These are phyloP conservation scores for Ostrea edulis DNA, from an alignment of 1,140 invertebrate species.

Conservation along the genomic window DNA sequence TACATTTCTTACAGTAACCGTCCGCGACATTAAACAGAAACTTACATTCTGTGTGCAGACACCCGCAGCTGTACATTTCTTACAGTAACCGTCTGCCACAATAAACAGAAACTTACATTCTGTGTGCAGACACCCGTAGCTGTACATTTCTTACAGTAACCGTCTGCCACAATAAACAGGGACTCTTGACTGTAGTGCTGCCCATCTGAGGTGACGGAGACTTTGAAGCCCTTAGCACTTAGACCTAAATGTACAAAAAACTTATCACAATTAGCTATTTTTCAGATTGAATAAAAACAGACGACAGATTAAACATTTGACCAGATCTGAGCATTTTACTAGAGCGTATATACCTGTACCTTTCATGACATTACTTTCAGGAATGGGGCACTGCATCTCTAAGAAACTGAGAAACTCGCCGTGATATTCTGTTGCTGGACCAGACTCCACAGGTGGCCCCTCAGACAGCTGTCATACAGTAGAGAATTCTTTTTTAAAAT, in stretches of 20 bases:
- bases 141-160: slow-evolving; percentile 38
- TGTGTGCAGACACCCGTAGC: neutral
- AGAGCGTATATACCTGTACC: neutral
- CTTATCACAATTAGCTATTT: too few species aligned
- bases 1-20: too few species aligned
- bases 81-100: too few species aligned
- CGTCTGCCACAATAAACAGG: slow-evolving; percentile 41
- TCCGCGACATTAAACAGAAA: too few species aligned
- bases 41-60: too few species aligned
- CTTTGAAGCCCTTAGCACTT: neutral
- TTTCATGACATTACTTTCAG: slow-evolving; percentile 2
- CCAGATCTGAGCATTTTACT: neutral
- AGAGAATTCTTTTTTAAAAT: neutral
- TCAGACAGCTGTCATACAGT: neutral
- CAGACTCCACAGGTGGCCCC: neutral
- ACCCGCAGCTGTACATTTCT: too few species aligned
- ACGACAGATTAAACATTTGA: neutral
- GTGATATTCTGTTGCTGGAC: neutral
- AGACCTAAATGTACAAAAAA: slow-evolving; percentile 7
- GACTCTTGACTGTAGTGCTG: slow-evolving; percentile 17
- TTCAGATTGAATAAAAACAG: neutral
- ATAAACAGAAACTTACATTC: too few species aligned
- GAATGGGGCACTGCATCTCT: slow-evolving; percentile 45
- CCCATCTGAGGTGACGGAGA: slow-evolving; percentile 49
- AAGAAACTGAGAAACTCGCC: slow-evolving; percentile 48